These are phyloP conservation scores for Dicentrarchus labrax DNA, from an alignment of 2,113 vertebrate species.

Conservation along the genomic window DNA sequence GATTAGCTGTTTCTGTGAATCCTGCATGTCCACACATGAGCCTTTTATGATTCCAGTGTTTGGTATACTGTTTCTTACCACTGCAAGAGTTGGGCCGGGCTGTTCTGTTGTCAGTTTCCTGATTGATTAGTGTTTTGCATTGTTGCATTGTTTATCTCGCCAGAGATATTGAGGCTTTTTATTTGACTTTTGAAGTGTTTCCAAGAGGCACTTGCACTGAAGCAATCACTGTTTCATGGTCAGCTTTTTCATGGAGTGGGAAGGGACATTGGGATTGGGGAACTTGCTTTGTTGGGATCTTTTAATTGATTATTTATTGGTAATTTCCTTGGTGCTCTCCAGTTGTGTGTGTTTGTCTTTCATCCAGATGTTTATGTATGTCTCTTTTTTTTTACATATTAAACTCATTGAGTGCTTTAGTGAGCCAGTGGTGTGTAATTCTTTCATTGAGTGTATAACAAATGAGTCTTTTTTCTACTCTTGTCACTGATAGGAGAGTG, in stretches of 20 bases:
- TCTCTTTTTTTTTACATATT: neutral
- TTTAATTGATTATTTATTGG: conserved; percentile 36
- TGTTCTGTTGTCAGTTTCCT: conserved; percentile 37
- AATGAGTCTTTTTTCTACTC: conserved; percentile 22
- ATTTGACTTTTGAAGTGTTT: conserved; percentile 16
- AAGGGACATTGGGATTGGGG: neutral
- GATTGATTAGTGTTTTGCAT: conserved; percentile 54
- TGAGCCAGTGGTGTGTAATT: neutral
- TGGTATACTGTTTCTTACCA: neutral
- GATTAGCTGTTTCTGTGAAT: conserved; percentile 13
- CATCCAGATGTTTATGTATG: conserved; percentile 12
- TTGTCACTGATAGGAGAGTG: conserved; percentile 60
- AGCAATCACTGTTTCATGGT: conserved; percentile 30
- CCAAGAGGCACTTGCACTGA: conserved; percentile 37
- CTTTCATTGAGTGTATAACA: neutral
- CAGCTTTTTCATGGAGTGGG: conserved; percentile 13
- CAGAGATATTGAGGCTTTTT: conserved; percentile 44
- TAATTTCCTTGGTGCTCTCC: conserved; percentile 52
- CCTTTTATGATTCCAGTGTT: conserved; percentile 32
- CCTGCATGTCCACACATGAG: neutral
- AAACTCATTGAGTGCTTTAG: neutral
- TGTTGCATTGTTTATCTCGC: conserved; percentile 51
- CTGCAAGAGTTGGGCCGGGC: conserved; percentile 27
- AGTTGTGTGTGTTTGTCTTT: conserved; percentile 31
- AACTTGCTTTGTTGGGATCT: conserved; percentile 37